Evolutionary conservation across 2,113 vertebrate genomes (phyloP).

Genomic region (Oceanodroma tethys): DNA sequence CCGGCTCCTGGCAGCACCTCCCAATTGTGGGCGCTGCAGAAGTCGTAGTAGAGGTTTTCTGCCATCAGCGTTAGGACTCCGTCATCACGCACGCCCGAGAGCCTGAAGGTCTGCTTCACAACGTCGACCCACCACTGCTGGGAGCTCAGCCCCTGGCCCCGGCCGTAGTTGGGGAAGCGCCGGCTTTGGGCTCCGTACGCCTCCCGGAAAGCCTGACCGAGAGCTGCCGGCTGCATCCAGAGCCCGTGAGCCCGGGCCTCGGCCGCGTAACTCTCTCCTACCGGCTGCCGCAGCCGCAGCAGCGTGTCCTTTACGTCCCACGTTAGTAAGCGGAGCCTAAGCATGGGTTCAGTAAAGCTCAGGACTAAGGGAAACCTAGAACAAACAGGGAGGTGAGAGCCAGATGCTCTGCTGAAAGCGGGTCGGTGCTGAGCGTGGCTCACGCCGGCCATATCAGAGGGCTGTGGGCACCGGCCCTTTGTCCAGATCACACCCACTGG

Average conservation of each 20-base stretch:
- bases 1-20: constrained; percentile 81
- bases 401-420: rapidly evolving
- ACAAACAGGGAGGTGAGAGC: rapidly evolving
- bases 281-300: constrained; percentile 79
- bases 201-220: constrained; percentile 74
- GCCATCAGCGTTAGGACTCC: constrained; percentile 69
- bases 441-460: rapidly evolving
- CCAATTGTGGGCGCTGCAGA: constrained; percentile 79
- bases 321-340: constrained; percentile 79
- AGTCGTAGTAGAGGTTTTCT: constrained; percentile 81
- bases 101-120: constrained; percentile 80
- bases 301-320: constrained; percentile 95
- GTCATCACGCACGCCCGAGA: constrained; percentile 74
- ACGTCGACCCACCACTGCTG: constrained; percentile 84
- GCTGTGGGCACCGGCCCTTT: rapidly evolving
- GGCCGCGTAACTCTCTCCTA: constrained; percentile 83
- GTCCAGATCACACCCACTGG: rapidly evolving
- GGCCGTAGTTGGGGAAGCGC: constrained; percentile 87
- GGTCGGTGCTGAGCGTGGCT: rapidly evolving
- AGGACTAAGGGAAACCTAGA: rapidly evolving
- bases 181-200: constrained; percentile 68
- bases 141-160: constrained; percentile 77
- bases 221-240: constrained; percentile 59
- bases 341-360: background rate
- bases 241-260: constrained; percentile 78